Evolutionary conservation across 2,888 invertebrate genomes (phyloP), one percentile per base, ranked within the genome.

Genomic region (Holacanthella duospinosa): DNA sequence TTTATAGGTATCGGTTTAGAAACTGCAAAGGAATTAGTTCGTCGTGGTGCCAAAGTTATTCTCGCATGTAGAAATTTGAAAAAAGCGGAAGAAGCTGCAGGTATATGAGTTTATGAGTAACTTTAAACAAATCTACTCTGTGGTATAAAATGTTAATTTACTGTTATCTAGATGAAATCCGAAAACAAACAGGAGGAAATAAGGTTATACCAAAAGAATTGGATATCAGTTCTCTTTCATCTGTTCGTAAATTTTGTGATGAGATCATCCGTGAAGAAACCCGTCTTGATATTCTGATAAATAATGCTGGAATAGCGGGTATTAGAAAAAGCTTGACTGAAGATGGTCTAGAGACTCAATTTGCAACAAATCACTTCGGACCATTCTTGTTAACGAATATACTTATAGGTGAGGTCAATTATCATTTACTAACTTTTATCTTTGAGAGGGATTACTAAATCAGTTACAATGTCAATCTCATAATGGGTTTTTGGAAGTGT

Each of bases 311-410:
- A 44, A 68, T 71, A 43, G 73, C 73, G 59, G 72, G 71, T 19
- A 56, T 73, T 29, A 59, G 71, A 2, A 69, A 65, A 65, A 62
- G 55, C 21, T 65, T 69, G 36, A 67, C 68, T 36, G 70, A 67
- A 2, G 71, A 73, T 53, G 68, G 67, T 29, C 62, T 73, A 59
- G 71, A 71, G 55, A 60, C 61, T 24, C 71, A 71, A 43, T 66
- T 71, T 61, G 71, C 71, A 1, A 71, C 73, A 1, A 73, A 73
- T 62, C 71, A 71, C 48, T 70, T 73, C 76, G 95, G 95, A 0
- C 93, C 93, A 6, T 96, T 95, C 76, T 80, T 96, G 55, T 80
- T 97, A 16, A 95, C 94, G 0, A 93, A 93, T 78, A 83, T 96
- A 16, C 80, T 96, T 1, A 85, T 90, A 43, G 74, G 67, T 73